Conservation (phyloP, 1,140 invertebrate species). For the Spodoptera frugiperda region DNA sequence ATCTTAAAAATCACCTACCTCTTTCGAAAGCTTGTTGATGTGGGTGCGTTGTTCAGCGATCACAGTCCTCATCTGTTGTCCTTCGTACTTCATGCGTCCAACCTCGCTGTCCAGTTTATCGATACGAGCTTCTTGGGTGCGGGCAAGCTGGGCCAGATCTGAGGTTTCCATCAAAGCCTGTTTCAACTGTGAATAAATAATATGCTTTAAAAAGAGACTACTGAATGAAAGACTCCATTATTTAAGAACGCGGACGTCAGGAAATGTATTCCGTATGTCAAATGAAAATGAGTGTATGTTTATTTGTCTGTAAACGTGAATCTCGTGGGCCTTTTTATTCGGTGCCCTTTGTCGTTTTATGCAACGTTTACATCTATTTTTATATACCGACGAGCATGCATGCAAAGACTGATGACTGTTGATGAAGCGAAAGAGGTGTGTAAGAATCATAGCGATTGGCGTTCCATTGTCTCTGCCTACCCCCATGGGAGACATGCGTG, state of each 20-base stretch:
- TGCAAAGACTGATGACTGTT: too few species aligned
- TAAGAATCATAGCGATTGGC: too few species aligned
- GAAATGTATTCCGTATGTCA: not conserved
- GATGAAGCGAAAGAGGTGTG: too few species aligned
- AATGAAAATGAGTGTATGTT: constrained; percentile 5
- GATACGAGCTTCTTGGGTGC: constrained; percentile 72
- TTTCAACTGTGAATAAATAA: constrained; percentile 61
- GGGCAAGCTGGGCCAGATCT: constrained; percentile 69
- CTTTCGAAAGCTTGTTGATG: constrained; percentile 68
- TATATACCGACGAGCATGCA: too few species aligned
- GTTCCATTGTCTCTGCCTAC: too few species aligned
- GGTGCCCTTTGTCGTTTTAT: too few species aligned
- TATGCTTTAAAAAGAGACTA: constrained; percentile 7
- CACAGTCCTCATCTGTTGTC: constrained; percentile 64
- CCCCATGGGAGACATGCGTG: too few species aligned
- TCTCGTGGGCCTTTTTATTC: not conserved
- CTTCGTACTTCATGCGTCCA: constrained; percentile 70
- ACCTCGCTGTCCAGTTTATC: constrained; percentile 76
- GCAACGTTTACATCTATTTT: too few species aligned
- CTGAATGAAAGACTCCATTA: constrained; percentile 6
- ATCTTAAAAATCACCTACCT: constrained; percentile 61
- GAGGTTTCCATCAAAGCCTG: constrained; percentile 70
- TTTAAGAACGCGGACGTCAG: not conserved
- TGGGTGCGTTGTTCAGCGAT: constrained; percentile 66
- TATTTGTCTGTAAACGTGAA: not conserved